Percentiles rank a stretch among this genome's conserved stretches.
These are phyloP conservation scores for Trichechus manatus DNA, from an alignment of 2,113 vertebrate species.

Conservation along the genomic window DNA sequence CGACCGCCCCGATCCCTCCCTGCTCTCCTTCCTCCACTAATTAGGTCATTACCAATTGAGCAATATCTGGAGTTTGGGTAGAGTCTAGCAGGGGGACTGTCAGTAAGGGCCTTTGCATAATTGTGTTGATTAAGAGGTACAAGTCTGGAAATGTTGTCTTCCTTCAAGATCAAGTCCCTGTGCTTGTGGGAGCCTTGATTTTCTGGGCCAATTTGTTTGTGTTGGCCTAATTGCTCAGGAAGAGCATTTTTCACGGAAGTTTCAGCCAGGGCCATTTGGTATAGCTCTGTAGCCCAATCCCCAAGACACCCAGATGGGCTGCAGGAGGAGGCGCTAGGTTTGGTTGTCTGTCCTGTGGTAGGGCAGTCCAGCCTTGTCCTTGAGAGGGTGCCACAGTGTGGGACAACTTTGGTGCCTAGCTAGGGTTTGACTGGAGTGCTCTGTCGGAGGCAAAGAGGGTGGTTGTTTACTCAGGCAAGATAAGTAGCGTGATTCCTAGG, in stretches of 20 bases:
- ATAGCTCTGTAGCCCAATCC: background rate
- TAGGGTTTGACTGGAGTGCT: background rate
- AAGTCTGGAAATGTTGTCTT: constrained; percentile 69
- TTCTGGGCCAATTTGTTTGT: constrained; percentile 76
- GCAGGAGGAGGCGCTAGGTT: background rate
- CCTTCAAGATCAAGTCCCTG: constrained; percentile 76
- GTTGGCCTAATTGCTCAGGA: constrained; percentile 74
- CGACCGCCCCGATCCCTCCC: constrained; percentile 81
- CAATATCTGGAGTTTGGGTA: constrained; percentile 70
- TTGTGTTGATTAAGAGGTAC: constrained; percentile 83
- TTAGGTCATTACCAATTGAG: constrained; percentile 89
- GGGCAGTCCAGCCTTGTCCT: background rate
- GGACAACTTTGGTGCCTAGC: background rate
- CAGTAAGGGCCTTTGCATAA: constrained; percentile 69
- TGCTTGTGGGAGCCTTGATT: constrained; percentile 73
- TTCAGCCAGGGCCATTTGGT: background rate
- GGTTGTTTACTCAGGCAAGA: background rate
- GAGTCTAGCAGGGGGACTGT: constrained; percentile 72
- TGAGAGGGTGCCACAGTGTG: background rate
- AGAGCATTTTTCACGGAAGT: constrained; percentile 59
- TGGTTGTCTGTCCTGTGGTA: background rate
- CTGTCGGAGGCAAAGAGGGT: background rate
- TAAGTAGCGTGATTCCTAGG: background rate
- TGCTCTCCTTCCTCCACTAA: constrained; percentile 88
- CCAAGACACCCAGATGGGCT: background rate